Percentiles rank a stretch among this genome's conserved stretches.
phyloP scores from a whole-genome alignment of 2,797 vertebrate genomes.

The Takifugu ocellatus region DNA sequence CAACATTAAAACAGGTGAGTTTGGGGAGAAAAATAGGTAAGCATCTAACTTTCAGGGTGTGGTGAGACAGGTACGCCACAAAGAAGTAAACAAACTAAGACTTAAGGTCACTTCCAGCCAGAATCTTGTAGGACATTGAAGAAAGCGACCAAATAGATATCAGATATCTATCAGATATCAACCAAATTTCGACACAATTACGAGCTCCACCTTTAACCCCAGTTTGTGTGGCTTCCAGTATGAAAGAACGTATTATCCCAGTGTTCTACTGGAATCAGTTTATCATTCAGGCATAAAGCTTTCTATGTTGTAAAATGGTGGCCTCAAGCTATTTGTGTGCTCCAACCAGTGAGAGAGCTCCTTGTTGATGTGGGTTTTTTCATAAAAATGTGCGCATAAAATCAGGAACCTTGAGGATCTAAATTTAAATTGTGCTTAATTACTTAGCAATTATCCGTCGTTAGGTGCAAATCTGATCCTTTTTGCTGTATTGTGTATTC shows the following conservation, averaged over 20 bases:
- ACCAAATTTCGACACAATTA: too few relatives aligned
- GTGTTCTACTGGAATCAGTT: background rate
- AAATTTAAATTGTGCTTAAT: too few relatives aligned
- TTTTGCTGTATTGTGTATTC: slow-evolving; percentile 1
- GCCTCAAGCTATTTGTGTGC: slow-evolving; percentile 18
- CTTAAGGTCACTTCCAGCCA: too few relatives aligned
- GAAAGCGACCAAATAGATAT: too few relatives aligned
- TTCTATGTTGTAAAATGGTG: slow-evolving; percentile 25
- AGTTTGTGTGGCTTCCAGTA: slow-evolving; percentile 3
- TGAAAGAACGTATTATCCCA: slow-evolving; percentile 11
- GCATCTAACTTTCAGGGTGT: background rate
- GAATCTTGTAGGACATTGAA: background rate
- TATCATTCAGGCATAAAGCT: slow-evolving; percentile 12
- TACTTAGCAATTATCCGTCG: background rate
- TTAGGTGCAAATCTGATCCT: background rate
- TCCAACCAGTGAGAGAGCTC: too few relatives aligned
- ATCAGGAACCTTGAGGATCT: too few relatives aligned
- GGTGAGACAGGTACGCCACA: too few relatives aligned
- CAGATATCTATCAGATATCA: too few relatives aligned
- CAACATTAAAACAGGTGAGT: slow-evolving; percentile 92
- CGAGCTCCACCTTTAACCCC: background rate
- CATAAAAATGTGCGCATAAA: too few relatives aligned
- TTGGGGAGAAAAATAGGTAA: too few relatives aligned
- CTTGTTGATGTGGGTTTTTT: too few relatives aligned
- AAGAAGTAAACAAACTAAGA: background rate